Base-by-base conservation (phyloP, 2,113 vertebrate genomes). In the Arizona elegans region DNA sequence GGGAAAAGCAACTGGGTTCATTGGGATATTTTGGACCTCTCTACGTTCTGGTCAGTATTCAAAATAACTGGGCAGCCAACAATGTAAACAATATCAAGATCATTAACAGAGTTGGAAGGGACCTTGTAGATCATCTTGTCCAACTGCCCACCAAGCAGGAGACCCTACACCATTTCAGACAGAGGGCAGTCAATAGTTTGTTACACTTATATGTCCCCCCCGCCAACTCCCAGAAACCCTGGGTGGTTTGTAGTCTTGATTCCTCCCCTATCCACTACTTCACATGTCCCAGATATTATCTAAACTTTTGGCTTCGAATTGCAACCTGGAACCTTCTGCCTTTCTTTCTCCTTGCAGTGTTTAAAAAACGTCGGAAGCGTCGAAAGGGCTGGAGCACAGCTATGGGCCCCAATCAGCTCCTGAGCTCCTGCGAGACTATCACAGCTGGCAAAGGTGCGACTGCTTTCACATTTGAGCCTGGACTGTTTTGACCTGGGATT, bases 371-470 rank as follows among this genome's bases (percentile, higher is more conserved):
- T 88, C 97, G 98, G 95, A 98, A 97, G 90, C 98, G 94, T 58
- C 98, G 98, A 56, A 96, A 96, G n/a, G 97, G 97, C 81, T 98
- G 98, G 98, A 97, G 96, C 91, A 96, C 96, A 0, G 98, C 98
- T 0, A 96, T 98, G 95, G 99, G 99, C 43, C 98, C 98, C 0
- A 96, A 97, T 56, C 98, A 99, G 92, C 97, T 99, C 91, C 95
- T 99, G 94, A 98, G 96, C 92, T 98, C 98, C 13, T 99, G 99
- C 92, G 98, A 98, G 96, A 97, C 98, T 92, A 98, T 99, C 95
- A 98, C 98, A 19, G 96, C 96, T 5, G 99, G 98, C 5, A 98
- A 97, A 98, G 99, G 99, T 99, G 43, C 58, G 96, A 2, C 8
- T 55, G 33, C 13, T n/a, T 1, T n/a, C 43, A 26, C 21, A 13